A percentile compares a stretch with the other conserved stretches of the same genome.
Evolutionary conservation across 37 sponge, comb jelly and placozoan species (phyloP).

Genomic region (Cladorhizidae sp.): DNA sequence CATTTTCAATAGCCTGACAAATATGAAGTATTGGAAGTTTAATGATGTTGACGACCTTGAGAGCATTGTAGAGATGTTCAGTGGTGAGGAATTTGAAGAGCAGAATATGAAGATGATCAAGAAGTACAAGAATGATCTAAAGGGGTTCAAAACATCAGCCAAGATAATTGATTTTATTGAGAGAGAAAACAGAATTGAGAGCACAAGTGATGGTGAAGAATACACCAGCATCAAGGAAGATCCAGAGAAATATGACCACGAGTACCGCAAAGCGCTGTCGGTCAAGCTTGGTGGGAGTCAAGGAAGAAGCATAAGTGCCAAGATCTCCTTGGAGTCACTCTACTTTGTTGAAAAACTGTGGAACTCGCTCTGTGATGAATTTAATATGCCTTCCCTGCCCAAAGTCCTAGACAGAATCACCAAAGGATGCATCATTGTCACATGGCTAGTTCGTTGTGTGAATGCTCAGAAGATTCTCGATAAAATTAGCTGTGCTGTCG

Average conservation of each 20-base stretch:
- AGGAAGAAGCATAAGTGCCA: neutral
- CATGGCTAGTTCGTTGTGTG: neutral
- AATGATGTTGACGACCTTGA: neutral
- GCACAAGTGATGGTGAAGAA: neutral
- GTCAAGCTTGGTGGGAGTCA: neutral
- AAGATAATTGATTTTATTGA: neutral
- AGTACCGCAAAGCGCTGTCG: neutral
- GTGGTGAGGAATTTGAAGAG: neutral
- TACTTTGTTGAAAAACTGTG: constrained; percentile 11
- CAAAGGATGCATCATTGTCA: neutral
- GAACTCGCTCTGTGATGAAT: constrained; percentile 8
- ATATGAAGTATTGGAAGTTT: neutral
- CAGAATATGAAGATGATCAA: neutral
- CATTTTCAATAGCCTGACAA: neutral
- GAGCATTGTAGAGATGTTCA: neutral
- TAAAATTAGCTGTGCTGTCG: neutral
- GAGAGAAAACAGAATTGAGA: neutral
- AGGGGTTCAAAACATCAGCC: neutral
- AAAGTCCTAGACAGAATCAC: neutral
- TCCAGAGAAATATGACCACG: neutral
- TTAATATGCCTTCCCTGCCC: constrained; percentile 5
- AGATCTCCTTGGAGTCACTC: neutral
- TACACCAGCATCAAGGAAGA: constrained; percentile 1
- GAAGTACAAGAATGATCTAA: neutral
- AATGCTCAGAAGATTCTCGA: neutral